These are phyloP conservation scores for Pseudochaenichthys georgianus DNA, from an alignment of 2,797 vertebrate genomes.

Conservation along the genomic window DNA sequence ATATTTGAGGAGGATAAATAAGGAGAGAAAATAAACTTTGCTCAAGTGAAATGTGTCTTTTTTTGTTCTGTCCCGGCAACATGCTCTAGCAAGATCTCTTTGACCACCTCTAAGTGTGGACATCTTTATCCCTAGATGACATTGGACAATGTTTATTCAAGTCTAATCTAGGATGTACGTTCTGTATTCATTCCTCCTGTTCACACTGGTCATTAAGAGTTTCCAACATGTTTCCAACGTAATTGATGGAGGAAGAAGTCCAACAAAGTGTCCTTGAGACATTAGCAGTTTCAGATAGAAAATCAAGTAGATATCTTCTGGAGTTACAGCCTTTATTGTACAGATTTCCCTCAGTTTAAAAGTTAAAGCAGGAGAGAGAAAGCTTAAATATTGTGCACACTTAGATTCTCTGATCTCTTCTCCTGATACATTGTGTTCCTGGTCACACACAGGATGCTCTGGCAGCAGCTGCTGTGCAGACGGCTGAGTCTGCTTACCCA, in stretches of 20 bases:
- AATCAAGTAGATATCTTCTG: not conserved
- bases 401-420: not conserved
- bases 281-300: not conserved
- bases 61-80: too few species aligned
- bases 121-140: too few species aligned
- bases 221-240: not conserved
- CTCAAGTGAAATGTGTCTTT: too few species aligned
- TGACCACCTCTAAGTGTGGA: too few species aligned
- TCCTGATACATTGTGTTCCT: not conserved
- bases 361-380: not conserved
- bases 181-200: not conserved
- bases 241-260: not conserved
- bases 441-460: not conserved
- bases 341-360: not conserved
- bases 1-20: too few species aligned
- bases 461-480: slow-evolving; percentile 37
- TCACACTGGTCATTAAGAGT: not conserved
- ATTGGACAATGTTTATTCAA: too few species aligned
- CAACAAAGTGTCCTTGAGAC: not conserved
- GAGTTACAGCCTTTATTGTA: not conserved
- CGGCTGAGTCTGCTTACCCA: slow-evolving; percentile 21
- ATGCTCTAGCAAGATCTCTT: too few species aligned
- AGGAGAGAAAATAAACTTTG: too few species aligned
- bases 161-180: not conserved
- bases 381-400: not conserved